Percentiles rank a stretch among this genome's conserved stretches.
Conservation (phyloP, 2,797 vertebrate genomes). For the Vespertilio murinus region DNA sequence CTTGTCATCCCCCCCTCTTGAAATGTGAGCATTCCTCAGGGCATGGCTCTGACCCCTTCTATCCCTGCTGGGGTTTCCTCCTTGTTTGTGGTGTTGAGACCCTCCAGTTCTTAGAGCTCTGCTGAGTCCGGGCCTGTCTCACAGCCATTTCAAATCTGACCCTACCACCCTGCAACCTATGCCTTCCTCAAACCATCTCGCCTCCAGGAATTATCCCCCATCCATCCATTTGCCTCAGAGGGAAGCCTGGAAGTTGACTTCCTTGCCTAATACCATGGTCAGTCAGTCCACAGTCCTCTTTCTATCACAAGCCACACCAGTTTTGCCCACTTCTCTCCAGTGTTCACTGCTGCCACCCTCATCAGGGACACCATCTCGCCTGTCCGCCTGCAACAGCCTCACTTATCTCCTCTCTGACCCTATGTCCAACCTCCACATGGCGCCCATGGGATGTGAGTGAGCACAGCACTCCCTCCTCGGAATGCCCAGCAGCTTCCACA, state of each 20-base stretch:
- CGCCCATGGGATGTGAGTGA: not conserved
- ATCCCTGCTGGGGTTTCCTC: not conserved
- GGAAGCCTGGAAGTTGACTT: not conserved
- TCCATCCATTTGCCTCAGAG: not conserved
- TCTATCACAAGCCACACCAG: not conserved
- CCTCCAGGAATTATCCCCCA: not conserved
- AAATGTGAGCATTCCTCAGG: not conserved
- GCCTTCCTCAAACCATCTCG: not conserved
- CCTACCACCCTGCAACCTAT: not conserved
- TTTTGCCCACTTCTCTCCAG: not conserved
- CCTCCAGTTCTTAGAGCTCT: not conserved
- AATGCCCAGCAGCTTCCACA: fast-evolving
- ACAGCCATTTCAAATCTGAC: not conserved
- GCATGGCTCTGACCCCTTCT: not conserved
- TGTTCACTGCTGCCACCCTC: not conserved
- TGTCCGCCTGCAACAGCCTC: too few species aligned
- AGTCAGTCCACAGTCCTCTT: not conserved
- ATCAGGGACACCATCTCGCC: not conserved
- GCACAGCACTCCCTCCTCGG: not conserved
- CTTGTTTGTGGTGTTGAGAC: not conserved
- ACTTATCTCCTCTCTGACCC: not conserved
- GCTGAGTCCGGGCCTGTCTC: not conserved
- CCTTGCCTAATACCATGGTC: not conserved
- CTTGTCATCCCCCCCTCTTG: not conserved
- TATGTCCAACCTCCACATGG: not conserved